These are phyloP conservation scores for Seladonia tumulorum DNA, from an alignment of 2,888 invertebrate species.

Conservation along the genomic window DNA sequence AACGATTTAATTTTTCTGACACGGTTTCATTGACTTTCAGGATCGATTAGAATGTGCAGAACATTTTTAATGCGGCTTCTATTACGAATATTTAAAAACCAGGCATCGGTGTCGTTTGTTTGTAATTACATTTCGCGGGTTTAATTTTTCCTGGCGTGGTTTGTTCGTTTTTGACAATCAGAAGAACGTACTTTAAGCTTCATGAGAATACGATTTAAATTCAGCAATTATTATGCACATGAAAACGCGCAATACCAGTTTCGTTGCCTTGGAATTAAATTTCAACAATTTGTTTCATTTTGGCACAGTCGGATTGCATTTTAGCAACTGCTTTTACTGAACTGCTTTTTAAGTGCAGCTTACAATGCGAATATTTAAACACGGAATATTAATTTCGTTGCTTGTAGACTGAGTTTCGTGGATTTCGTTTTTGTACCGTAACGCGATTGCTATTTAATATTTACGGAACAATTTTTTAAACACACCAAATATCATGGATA, in stretches of 20 bases:
- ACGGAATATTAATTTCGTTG: background rate
- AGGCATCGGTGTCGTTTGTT: background rate
- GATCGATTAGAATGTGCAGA: background rate
- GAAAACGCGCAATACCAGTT: background rate
- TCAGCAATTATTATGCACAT: background rate
- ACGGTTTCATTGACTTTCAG: background rate
- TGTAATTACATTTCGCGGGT: constrained; percentile 18
- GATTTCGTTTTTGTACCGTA: background rate
- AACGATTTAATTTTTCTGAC: background rate
- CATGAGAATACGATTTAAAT: background rate
- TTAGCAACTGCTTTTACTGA: background rate
- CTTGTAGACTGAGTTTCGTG: background rate
- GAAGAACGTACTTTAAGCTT: background rate
- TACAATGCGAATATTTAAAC: background rate
- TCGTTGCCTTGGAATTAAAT: background rate
- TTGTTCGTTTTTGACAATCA: background rate
- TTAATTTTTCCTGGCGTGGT: background rate
- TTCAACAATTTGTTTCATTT: background rate
- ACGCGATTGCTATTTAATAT: background rate
- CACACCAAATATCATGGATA: background rate
- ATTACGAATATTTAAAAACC: background rate
- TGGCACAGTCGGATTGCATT: background rate
- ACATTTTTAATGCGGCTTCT: background rate
- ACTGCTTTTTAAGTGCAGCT: background rate
- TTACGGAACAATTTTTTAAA: background rate